phyloP scores from a whole-genome alignment of 2,797 vertebrate species.

The Gadopsis marmoratus region DNA sequence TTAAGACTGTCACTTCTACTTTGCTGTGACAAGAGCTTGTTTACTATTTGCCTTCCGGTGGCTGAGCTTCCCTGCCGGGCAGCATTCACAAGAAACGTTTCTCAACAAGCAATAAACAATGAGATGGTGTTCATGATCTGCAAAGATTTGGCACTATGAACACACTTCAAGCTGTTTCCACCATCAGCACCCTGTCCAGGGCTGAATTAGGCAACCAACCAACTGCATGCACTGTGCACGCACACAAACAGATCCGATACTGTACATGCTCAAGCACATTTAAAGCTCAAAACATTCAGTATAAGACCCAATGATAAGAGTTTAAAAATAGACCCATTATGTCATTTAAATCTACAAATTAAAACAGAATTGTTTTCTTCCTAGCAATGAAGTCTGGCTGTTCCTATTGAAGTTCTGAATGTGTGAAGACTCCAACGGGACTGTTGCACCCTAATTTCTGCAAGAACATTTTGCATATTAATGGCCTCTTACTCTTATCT shows the following conservation, averaged over 20 bases:
- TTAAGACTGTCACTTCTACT: slow-evolving; percentile 69
- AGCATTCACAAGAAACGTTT: slow-evolving; percentile 19
- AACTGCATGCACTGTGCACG: neutral
- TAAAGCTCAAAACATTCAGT: neutral
- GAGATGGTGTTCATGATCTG: slow-evolving; percentile 3
- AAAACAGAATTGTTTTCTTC: neutral
- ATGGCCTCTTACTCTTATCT: slow-evolving; percentile 53
- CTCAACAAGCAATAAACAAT: slow-evolving; percentile 24
- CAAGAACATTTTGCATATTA: slow-evolving; percentile 57
- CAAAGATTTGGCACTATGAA: slow-evolving; percentile 21
- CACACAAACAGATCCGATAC: neutral
- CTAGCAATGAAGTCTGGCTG: neutral
- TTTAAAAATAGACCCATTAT: neutral
- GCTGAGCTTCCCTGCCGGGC: slow-evolving; percentile 12
- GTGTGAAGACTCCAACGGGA: slow-evolving; percentile 32
- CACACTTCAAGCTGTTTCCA: slow-evolving; percentile 4
- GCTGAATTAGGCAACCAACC: neutral
- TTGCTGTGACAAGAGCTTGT: slow-evolving; percentile 61
- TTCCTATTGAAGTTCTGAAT: slow-evolving; percentile 17
- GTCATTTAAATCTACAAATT: neutral
- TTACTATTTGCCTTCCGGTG: slow-evolving; percentile 41
- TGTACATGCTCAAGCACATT: neutral
- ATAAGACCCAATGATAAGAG: neutral
- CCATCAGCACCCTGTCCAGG: neutral
- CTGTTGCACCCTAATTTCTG: slow-evolving; percentile 46